Percentiles rank a stretch among this genome's conserved stretches.
phyloP scores from a whole-genome alignment of 2,888 invertebrate species.

The Fragum whitleyi region DNA sequence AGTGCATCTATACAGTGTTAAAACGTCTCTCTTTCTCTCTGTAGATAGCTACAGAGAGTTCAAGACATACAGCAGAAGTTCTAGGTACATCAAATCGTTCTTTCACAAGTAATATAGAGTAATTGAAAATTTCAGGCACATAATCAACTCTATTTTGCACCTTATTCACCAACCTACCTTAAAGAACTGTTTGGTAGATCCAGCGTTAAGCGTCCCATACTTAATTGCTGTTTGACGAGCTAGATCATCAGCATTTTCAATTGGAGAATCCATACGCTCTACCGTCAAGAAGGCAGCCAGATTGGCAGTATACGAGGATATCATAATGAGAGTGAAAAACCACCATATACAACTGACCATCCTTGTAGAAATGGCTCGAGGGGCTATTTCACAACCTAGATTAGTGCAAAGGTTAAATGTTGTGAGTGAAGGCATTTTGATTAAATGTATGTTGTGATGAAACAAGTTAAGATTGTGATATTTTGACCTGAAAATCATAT shows the following conservation, averaged over 20 bases:
- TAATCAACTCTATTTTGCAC: no score
- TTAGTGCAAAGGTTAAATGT: not conserved
- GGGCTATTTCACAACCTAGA: constrained; percentile 84
- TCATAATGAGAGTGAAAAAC: constrained; percentile 99
- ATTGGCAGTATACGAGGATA: constrained; percentile 99
- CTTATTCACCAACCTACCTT: constrained; percentile 80
- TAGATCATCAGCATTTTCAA: constrained; percentile 97
- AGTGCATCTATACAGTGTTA: no score
- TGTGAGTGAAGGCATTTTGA: not conserved
- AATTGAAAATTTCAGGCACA: no score
- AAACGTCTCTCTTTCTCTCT: no score
- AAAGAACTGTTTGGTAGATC: constrained; percentile 99
- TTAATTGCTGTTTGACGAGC: constrained; percentile 96
- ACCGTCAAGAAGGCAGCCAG: constrained; percentile 99
- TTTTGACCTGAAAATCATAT: no score
- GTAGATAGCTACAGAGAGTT: no score
- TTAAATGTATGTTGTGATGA: no score
- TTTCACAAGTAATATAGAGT: no score
- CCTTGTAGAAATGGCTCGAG: constrained; percentile 90
- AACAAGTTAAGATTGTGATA: no score
- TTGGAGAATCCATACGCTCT: constrained; percentile 97
- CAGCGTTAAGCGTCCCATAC: constrained; percentile 97
- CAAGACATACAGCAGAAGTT: no score
- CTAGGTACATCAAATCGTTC: no score
- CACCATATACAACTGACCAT: constrained; percentile 98